Conservation (phyloP, 2,797 vertebrate species). For the Xerus rutilus region DNA sequence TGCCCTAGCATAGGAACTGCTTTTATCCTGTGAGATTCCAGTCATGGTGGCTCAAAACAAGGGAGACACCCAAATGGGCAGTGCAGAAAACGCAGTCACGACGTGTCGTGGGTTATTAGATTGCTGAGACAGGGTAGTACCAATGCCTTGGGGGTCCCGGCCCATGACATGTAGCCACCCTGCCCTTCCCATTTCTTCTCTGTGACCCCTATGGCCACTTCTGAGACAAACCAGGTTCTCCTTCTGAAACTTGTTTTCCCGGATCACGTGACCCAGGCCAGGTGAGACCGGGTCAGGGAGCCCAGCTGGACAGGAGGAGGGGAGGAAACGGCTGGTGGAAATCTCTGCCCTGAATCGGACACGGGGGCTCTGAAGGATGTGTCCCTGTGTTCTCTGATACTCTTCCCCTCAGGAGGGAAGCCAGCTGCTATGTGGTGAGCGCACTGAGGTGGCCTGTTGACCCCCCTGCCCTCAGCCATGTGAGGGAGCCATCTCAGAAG, state of each 20-base stretch:
- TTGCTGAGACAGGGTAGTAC: background rate
- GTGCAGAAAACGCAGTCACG: background rate
- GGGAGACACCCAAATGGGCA: background rate
- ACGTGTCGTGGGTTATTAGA: background rate
- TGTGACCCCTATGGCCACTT: background rate
- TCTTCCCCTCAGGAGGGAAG: background rate
- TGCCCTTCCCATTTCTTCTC: background rate
- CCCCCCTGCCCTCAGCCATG: background rate
- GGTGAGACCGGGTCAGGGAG: background rate
- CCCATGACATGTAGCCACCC: background rate
- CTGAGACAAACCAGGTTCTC: background rate
- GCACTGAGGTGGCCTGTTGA: background rate
- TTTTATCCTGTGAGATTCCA: background rate
- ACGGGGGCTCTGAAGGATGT: background rate
- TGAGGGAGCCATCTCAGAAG: background rate
- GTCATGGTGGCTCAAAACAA: background rate
- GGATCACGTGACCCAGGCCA: background rate
- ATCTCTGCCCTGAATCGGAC: background rate
- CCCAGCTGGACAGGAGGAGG: background rate
- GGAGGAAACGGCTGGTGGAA: background rate
- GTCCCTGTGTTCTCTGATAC: background rate
- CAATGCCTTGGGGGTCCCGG: background rate
- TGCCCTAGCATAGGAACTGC: background rate
- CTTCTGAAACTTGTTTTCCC: constrained; percentile 50
- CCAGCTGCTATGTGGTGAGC: background rate